These are phyloP conservation scores for Paragorgia papillata DNA, from an alignment of 92 coral and sea anemone genomes.

Conservation along the genomic window DNA sequence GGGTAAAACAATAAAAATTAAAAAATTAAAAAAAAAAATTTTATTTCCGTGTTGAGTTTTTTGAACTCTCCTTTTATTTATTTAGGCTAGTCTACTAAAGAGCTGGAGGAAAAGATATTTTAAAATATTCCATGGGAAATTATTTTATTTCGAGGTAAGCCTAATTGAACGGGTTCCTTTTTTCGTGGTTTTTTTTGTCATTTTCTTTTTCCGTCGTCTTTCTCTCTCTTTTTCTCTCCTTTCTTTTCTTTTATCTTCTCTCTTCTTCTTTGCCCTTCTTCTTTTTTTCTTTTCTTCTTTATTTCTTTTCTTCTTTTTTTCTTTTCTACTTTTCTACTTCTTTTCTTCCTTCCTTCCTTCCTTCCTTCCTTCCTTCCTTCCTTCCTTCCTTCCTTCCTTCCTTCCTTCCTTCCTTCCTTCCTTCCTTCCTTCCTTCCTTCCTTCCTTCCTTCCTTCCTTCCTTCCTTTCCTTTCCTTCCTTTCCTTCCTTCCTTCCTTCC, in stretches of 20 bases:
- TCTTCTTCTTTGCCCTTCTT: neutral
- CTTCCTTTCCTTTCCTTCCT: no score
- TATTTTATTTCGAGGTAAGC: conserved; percentile 75
- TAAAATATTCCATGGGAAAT: conserved; percentile 72
- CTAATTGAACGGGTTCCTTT: neutral
- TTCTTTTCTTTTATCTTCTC: neutral
- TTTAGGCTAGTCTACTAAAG: conserved; percentile 70
- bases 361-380: no score
- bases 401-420: no score
- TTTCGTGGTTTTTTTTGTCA: neutral
- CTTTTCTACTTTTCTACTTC: no score
- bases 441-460: neutral
- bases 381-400: no score
- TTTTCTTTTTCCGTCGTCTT: neutral
- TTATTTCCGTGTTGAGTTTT: neutral
- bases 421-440: neutral
- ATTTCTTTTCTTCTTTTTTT: neutral
- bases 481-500: no score
- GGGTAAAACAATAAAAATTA: conserved; percentile 58
- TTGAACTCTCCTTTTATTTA: neutral
- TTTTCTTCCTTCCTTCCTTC: no score
- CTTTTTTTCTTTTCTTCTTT: neutral
- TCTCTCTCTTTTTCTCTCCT: neutral
- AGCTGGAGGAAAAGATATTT: conserved; percentile 90
- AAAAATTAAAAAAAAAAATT: neutral